Evolutionary conservation across 1,140 invertebrate genomes (phyloP).

Genomic region (Drosophila murphyi): DNA sequence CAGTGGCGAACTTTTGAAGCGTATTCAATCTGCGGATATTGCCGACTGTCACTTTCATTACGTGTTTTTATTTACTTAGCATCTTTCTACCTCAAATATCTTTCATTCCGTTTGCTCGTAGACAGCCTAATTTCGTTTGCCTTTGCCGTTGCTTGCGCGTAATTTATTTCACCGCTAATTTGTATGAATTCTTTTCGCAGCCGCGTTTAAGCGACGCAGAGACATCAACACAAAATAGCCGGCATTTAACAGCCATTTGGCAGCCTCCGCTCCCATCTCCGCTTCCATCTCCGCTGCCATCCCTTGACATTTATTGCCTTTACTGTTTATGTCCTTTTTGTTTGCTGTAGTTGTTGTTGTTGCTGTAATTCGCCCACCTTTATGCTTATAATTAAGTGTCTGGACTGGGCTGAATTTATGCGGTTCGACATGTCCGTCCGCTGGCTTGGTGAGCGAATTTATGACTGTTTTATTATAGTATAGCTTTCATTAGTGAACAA

Average conservation of each 20-base stretch:
- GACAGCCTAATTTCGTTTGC: constrained; percentile 65
- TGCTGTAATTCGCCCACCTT: constrained; percentile 39
- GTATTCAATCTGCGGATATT: constrained; percentile 9
- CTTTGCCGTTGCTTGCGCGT: constrained; percentile 34
- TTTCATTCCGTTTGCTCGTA: constrained; percentile 21
- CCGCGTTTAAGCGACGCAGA: constrained; percentile 51
- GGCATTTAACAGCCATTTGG: constrained; percentile 52
- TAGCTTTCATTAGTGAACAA: constrained; percentile 56
- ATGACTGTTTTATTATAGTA: constrained; percentile 57
- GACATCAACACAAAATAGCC: constrained; percentile 60
- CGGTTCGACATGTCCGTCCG: background rate
- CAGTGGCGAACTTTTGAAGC: background rate
- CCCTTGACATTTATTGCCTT: constrained; percentile 27
- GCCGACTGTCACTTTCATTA: background rate
- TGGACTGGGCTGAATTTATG: constrained; percentile 30
- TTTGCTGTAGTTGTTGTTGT: constrained; percentile 5
- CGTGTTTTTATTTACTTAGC: constrained; percentile 59
- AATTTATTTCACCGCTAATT: constrained; percentile 78
- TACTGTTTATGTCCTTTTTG: constrained; percentile 25
- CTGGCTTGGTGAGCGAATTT: constrained; percentile 49
- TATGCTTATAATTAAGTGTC: constrained; percentile 77
- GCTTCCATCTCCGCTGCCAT: background rate
- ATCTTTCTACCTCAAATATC: constrained; percentile 39
- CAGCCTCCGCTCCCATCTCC: constrained; percentile 1
- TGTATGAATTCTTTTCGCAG: constrained; percentile 69